phyloP scores from a whole-genome alignment of 2,113 vertebrate genomes.

The Strix uralensis region DNA sequence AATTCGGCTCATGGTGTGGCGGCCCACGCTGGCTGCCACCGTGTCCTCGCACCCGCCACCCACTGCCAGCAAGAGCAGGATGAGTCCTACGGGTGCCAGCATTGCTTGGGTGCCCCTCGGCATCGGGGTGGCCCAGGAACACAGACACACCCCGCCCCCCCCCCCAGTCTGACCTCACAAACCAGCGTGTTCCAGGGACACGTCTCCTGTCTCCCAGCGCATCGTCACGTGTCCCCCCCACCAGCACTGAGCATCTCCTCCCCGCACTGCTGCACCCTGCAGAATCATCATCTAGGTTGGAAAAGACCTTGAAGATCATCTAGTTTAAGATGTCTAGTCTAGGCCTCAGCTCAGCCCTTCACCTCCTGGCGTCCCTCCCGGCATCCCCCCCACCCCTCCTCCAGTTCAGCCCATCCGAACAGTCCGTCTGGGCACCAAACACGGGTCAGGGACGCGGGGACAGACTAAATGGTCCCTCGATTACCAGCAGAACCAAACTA shows the following conservation, averaged over 20 bases:
- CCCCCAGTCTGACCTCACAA: neutral
- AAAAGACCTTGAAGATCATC: too few species aligned
- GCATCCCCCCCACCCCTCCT: neutral
- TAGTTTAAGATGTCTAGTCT: too few species aligned
- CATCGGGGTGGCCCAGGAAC: fast-evolving
- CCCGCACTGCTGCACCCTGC: too few species aligned
- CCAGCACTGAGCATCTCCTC: neutral
- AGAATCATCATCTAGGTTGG: too few species aligned
- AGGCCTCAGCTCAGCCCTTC: neutral
- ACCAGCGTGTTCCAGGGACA: fast-evolving
- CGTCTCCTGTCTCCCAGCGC: fast-evolving
- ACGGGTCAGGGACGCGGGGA: neutral
- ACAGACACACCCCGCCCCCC: fast-evolving
- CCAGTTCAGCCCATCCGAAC: neutral
- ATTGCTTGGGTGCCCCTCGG: fast-evolving
- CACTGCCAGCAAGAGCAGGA: neutral
- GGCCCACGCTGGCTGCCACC: constrained; percentile 50
- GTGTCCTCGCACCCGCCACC: fast-evolving
- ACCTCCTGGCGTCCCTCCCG: neutral
- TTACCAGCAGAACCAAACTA: neutral
- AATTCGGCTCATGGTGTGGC: constrained; percentile 66
- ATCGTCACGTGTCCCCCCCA: fast-evolving
- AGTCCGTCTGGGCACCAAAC: neutral
- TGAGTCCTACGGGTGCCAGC: fast-evolving
- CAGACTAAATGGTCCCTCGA: fast-evolving